These are phyloP conservation scores for Propithecus deckenii DNA, from an alignment of 2,797 vertebrate species.

Conservation along the genomic window DNA sequence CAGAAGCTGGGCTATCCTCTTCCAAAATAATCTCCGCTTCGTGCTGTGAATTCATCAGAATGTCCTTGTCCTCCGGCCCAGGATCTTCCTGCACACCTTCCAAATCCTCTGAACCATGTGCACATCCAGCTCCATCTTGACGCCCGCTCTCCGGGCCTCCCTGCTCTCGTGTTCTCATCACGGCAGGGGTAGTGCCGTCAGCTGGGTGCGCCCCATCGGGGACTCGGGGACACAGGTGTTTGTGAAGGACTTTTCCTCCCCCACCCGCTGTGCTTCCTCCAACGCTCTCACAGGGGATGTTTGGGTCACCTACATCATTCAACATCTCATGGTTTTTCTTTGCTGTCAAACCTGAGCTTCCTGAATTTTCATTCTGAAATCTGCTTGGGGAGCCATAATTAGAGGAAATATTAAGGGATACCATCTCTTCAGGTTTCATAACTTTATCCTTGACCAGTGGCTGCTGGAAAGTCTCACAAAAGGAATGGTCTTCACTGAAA, in stretches of 20 bases:
- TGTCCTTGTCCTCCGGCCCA: slow-evolving; percentile 74
- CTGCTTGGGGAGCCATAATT: slow-evolving; percentile 38
- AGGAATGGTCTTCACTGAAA: slow-evolving; percentile 54
- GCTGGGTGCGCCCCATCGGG: background rate
- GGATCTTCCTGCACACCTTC: slow-evolving; percentile 65
- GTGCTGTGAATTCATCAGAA: slow-evolving; percentile 79
- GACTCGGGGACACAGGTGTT: background rate
- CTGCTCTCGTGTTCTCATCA: slow-evolving; percentile 57
- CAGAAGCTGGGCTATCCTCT: slow-evolving; percentile 81
- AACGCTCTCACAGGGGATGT: background rate
- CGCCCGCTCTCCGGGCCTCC: slow-evolving; percentile 35
- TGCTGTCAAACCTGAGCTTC: slow-evolving; percentile 18
- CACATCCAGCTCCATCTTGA: slow-evolving; percentile 49
- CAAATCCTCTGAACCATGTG: slow-evolving; percentile 66
- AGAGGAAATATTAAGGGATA: slow-evolving; percentile 44
- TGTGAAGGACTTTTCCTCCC: background rate
- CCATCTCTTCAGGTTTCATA: slow-evolving; percentile 38
- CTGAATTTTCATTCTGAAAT: slow-evolving; percentile 47
- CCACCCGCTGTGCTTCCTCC: background rate
- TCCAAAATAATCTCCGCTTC: slow-evolving; percentile 82
- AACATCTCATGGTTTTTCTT: background rate
- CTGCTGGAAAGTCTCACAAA: slow-evolving; percentile 65
- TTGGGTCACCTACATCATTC: background rate
- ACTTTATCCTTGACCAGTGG: slow-evolving; percentile 42
- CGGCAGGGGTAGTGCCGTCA: slow-evolving; percentile 36